Evolutionary conservation across 2,113 vertebrate species (phyloP).

Genomic region (Delphinapterus leucas): DNA sequence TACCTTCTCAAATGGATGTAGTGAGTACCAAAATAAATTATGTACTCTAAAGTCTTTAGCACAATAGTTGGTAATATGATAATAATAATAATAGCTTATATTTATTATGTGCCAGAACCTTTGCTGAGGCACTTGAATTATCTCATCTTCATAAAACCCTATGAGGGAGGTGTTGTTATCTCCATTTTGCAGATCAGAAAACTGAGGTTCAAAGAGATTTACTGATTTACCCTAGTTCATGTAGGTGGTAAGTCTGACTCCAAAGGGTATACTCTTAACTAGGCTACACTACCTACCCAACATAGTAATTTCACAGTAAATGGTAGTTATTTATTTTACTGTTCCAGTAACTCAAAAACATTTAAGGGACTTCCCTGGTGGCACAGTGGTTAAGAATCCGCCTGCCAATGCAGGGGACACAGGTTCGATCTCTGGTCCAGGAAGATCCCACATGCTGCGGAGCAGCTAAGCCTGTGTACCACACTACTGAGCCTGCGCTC

Average conservation of each 20-base stretch:
- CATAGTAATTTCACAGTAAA: neutral
- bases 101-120: neutral
- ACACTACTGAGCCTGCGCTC: too few species aligned
- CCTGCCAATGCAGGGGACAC: too few species aligned
- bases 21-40: slow-evolving; percentile 3
- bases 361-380: neutral
- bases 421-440: too few species aligned
- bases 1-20: neutral
- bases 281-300: neutral
- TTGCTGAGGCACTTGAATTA: neutral
- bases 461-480: too few species aligned
- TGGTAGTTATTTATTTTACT: neutral
- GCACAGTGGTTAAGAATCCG: too few species aligned
- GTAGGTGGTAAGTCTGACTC: neutral
- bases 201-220: neutral
- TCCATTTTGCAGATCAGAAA: neutral
- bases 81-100: neutral
- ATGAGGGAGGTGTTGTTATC: neutral
- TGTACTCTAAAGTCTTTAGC: neutral
- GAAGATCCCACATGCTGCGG: too few species aligned
- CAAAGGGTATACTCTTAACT: neutral
- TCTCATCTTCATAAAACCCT: neutral
- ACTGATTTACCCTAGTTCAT: neutral
- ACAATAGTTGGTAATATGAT: neutral
- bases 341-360: neutral